phyloP scores from a whole-genome alignment of 2,113 vertebrate species.

The Rallus limicola region DNA sequence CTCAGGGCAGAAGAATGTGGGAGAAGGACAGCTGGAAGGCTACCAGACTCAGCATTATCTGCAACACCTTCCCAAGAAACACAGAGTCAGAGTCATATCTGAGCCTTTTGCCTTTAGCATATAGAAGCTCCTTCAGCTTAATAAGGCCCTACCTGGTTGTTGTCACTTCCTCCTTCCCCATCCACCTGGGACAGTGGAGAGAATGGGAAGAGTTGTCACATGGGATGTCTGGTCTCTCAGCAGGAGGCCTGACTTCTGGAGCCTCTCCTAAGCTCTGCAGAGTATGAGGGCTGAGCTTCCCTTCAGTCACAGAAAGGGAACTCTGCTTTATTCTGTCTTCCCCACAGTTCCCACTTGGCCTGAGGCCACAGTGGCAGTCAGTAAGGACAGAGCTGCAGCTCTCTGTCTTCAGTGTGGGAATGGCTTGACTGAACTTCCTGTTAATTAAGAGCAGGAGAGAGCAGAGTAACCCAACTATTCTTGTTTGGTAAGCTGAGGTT shows the following conservation, averaged over 20 bases:
- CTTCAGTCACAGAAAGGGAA: not conserved
- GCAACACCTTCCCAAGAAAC: not conserved
- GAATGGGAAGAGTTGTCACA: not conserved
- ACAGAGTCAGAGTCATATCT: not conserved
- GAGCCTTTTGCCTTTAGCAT: not conserved
- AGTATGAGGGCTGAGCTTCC: not conserved
- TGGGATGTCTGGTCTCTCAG: not conserved
- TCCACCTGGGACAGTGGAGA: not conserved
- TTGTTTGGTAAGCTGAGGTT: not conserved
- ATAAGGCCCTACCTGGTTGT: not conserved
- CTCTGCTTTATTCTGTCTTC: not conserved
- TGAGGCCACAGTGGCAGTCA: not conserved
- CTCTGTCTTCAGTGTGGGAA: not conserved
- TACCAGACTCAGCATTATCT: not conserved
- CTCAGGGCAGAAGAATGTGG: not conserved
- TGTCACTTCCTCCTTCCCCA: not conserved
- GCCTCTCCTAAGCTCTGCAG: not conserved
- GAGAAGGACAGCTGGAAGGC: slow-evolving; percentile 1
- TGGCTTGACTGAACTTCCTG: not conserved
- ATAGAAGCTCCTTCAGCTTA: not conserved
- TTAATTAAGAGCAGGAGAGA: not conserved
- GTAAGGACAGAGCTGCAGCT: not conserved
- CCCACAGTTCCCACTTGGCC: not conserved
- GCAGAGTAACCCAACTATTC: not conserved
- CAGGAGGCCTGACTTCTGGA: not conserved